phyloP scores from a whole-genome alignment of 64 coral and sea anemone genomes.

The Trachythela sp. region DNA sequence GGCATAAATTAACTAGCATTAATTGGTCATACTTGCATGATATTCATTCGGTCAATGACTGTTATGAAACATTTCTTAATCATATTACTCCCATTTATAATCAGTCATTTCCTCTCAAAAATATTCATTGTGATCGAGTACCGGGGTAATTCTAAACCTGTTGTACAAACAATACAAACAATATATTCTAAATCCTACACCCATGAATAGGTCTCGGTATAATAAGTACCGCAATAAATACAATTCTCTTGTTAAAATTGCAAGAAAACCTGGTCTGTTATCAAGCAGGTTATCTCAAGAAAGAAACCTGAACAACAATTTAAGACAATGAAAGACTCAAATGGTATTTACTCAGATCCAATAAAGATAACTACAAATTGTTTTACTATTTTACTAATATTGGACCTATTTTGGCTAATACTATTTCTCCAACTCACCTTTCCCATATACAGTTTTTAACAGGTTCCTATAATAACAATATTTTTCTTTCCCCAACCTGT shows the following conservation, averaged over 20 bases:
- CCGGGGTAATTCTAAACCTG: not conserved
- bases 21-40: not conserved
- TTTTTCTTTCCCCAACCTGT: too few species aligned
- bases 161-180: slow-evolving; percentile 15
- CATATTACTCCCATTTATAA: slow-evolving; percentile 14
- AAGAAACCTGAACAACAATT: not conserved
- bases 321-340: not conserved
- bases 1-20: not conserved
- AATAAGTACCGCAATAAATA: not conserved
- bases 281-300: slow-evolving; percentile 1
- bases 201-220: not conserved
- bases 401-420: too few species aligned
- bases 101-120: slow-evolving; percentile 27
- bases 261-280: slow-evolving; percentile 3
- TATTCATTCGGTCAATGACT: not conserved
- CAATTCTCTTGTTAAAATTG: not conserved
- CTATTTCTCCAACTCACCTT: too few species aligned
- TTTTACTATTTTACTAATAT: too few species aligned
- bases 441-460: not conserved
- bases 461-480: not conserved
- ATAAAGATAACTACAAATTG: too few species aligned
- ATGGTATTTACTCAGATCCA: too few species aligned
- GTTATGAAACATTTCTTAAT: slow-evolving; percentile 22
- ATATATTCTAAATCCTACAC: not conserved
- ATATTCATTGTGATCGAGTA: slow-evolving; percentile 29